These are phyloP conservation scores for Monodelphis domestica DNA, from an alignment of 2,797 vertebrate species.

Conservation along the genomic window DNA sequence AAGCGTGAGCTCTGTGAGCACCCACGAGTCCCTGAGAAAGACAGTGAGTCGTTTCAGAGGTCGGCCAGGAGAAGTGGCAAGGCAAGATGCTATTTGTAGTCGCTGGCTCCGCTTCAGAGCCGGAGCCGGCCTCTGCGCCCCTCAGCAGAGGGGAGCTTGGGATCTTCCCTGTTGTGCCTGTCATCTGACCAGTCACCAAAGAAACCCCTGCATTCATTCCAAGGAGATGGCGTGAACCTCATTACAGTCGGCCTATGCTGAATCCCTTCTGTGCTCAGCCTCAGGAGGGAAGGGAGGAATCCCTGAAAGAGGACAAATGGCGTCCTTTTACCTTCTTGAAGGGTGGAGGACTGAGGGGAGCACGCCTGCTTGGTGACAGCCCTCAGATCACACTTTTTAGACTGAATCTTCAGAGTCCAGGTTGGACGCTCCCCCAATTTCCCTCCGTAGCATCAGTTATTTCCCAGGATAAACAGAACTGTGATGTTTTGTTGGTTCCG, in stretches of 20 bases:
- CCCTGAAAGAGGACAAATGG: background rate
- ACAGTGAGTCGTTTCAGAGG: background rate
- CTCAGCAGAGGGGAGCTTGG: background rate
- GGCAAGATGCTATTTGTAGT: background rate
- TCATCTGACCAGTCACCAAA: background rate
- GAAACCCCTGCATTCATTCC: background rate
- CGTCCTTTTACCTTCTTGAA: background rate
- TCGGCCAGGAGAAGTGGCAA: too few species aligned
- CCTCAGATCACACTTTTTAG: constrained; percentile 33
- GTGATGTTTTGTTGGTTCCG: constrained; percentile 33
- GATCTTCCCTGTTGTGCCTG: background rate
- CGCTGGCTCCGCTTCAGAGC: too few species aligned
- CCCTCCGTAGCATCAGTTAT: constrained; percentile 15
- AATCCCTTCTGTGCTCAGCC: background rate
- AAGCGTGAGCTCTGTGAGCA: too few species aligned
- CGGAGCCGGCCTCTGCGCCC: background rate
- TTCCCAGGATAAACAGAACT: constrained; percentile 15
- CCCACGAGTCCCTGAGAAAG: too few species aligned
- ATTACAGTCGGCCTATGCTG: too few species aligned
- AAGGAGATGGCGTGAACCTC: too few species aligned
- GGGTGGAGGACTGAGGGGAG: background rate
- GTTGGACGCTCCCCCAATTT: background rate
- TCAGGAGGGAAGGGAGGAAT: background rate
- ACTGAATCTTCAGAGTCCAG: constrained; percentile 13
- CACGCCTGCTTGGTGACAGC: too few species aligned